Evolutionary conservation across 1,140 invertebrate species (phyloP).

Genomic region (Globodera ellingtonae): DNA sequence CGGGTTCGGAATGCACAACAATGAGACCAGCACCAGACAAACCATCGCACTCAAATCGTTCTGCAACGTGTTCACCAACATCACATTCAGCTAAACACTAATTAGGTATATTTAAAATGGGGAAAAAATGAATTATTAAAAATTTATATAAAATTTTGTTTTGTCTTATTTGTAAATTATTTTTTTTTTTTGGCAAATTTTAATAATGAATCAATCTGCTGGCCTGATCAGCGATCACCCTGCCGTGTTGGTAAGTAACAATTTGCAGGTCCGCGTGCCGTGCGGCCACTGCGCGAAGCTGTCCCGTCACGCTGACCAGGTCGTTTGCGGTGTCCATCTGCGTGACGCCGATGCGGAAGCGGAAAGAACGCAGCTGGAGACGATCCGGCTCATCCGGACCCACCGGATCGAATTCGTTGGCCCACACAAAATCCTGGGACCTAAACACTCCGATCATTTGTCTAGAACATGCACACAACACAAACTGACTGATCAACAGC

Average conservation of each 20-base stretch:
- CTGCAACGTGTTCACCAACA: constrained; percentile 86
- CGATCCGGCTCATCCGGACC: constrained; percentile 36
- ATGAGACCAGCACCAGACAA: constrained; percentile 93
- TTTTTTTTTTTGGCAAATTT: too few species aligned
- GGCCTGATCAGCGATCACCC: constrained; percentile 87
- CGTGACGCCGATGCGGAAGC: constrained; percentile 63
- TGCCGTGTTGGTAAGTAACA: constrained; percentile 89
- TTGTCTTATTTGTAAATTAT: too few species aligned
- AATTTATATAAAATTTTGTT: too few species aligned
- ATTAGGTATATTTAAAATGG: too few species aligned
- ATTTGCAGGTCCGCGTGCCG: constrained; percentile 78
- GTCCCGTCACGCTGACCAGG: constrained; percentile 55
- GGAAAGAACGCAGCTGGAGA: constrained; percentile 58
- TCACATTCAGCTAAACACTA: constrained; percentile 77
- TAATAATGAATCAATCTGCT: too few species aligned
- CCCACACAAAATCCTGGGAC: constrained; percentile 64
- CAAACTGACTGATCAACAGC: not conserved
- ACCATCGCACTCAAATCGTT: constrained; percentile 80
- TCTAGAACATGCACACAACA: not conserved
- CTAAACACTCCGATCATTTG: constrained; percentile 38
- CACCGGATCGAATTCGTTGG: constrained; percentile 40
- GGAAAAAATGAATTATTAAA: too few species aligned
- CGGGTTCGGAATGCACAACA: constrained; percentile 91
- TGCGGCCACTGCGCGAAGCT: constrained; percentile 77
- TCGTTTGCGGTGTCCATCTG: constrained; percentile 60